Base-by-base conservation (phyloP, 2,888 invertebrate genomes). In the Synanthedon myopaeformis region DNA sequence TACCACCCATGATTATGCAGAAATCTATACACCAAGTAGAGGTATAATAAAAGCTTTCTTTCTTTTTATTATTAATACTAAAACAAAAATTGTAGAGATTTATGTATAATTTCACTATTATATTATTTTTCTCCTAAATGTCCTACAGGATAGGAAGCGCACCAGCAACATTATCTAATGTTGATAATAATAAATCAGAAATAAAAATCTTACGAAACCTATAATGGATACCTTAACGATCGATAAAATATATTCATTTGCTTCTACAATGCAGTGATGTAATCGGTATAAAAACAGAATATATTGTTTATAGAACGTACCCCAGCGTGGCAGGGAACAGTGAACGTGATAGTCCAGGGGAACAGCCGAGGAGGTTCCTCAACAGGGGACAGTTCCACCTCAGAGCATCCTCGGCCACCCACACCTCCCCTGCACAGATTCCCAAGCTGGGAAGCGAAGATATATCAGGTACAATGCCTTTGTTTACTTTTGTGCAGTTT, bases 391-490 rank as follows among this genome's bases (percentile, higher is more conserved):
- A 80, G 83, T 54, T 80, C 78, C 41, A 62, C 89, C 54, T 73
- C 89, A 52, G 72, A 84, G 49, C 80, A 79, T 52, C 77, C 89
- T 53, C 54, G 87, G 0, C 94, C 96, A 0, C 96, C 96, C 12
- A 96, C 97, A 0, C 97, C 97, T 23, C 97, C 97, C 0, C 79
- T 97, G 54, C 97, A 97, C 75, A 90, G 97, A 70, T 95, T 95
- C 75, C 96, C 96, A 4, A 94, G 94, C 66, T 97, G 97, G 97
- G 97, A 97, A 80, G 96, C 96, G n/a, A 92, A 96, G 75, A 97
- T 97, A 67, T 97, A 97, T 79, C 96, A 96, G 89, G 95, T 96
- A 66, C 28, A 0, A 0, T 8, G 10, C 35, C 10, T 35, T 35
- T 8, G 35, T 35, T 35, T 35, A 10, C 0, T 10, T 35, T n/a